phyloP scores from a whole-genome alignment of 2,113 vertebrate genomes.

The Trematocara zebra region DNA sequence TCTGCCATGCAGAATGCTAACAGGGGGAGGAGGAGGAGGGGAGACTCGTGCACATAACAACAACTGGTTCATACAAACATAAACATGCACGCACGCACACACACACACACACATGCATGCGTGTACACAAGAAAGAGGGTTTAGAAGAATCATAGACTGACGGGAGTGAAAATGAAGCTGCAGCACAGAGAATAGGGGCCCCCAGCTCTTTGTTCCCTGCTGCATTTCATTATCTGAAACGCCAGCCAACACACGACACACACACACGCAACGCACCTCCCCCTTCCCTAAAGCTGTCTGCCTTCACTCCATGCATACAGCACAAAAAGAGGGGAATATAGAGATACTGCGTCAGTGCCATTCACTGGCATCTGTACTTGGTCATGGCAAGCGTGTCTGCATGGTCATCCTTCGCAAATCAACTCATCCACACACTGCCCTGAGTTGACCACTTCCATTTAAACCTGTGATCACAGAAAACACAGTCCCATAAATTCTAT shows the following conservation, averaged over 20 bases:
- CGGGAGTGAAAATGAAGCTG: constrained; percentile 70
- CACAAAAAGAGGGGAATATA: constrained; percentile 56
- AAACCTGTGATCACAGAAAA: not conserved
- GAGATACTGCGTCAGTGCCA: constrained; percentile 66
- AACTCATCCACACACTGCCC: not conserved
- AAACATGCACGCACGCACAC: constrained; percentile 51
- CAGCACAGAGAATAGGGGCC: constrained; percentile 71
- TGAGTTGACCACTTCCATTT: not conserved
- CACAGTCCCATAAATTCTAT: constrained; percentile 4
- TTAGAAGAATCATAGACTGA: constrained; percentile 72
- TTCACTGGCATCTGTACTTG: constrained; percentile 53
- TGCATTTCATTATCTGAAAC: constrained; percentile 76
- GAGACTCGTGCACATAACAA: constrained; percentile 44
- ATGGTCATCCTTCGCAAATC: constrained; percentile 46
- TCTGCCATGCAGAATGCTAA: constrained; percentile 76
- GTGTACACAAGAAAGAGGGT: constrained; percentile 53
- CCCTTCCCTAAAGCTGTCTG: constrained; percentile 70
- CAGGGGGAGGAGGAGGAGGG: constrained; percentile 51
- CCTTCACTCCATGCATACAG: constrained; percentile 52
- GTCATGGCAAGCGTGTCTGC: constrained; percentile 54
- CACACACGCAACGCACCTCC: constrained; percentile 50
- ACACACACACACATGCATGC: constrained; percentile 22
- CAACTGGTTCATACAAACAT: constrained; percentile 53
- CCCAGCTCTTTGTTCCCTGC: constrained; percentile 74
- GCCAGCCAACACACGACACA: constrained; percentile 65